A percentile compares a stretch with the other conserved stretches of the same genome.
Evolutionary conservation across 1,140 invertebrate species (phyloP).

Genomic region (Nixonia krombeini): DNA sequence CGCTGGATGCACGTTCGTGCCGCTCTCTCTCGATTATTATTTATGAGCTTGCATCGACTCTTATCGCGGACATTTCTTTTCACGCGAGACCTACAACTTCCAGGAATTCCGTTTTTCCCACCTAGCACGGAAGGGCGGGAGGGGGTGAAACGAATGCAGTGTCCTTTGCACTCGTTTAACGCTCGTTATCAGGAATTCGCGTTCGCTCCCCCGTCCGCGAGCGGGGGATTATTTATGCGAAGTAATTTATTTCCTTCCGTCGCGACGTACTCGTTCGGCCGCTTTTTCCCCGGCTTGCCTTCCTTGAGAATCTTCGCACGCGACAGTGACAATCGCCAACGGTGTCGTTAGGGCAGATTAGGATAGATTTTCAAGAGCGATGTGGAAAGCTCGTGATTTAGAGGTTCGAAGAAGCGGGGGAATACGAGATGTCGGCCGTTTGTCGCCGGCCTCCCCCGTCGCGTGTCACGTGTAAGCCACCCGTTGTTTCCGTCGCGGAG

Average conservation of each 20-base stretch:
- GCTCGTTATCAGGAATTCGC: too few relatives aligned
- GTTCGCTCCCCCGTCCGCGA: too few relatives aligned
- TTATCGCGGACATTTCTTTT: too few relatives aligned
- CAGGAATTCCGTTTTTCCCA: too few relatives aligned
- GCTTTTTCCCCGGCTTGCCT: background rate
- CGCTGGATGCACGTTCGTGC: too few relatives aligned
- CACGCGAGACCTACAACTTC: too few relatives aligned
- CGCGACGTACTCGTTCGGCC: background rate
- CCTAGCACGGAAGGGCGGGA: too few relatives aligned
- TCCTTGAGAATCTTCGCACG: slow-evolving; percentile 7
- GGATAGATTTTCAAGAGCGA: slow-evolving; percentile 13
- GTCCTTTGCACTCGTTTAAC: too few relatives aligned
- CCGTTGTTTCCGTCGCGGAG: slow-evolving; percentile 3
- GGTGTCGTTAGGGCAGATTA: slow-evolving; percentile 10
- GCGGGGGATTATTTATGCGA: too few relatives aligned
- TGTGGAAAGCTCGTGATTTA: slow-evolving; percentile 12
- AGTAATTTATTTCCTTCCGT: background rate
- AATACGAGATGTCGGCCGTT: slow-evolving; percentile 8
- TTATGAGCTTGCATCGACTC: too few relatives aligned
- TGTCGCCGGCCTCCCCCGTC: background rate
- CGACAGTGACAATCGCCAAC: slow-evolving; percentile 5
- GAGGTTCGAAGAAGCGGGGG: slow-evolving; percentile 2
- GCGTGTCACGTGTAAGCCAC: slow-evolving; percentile 9
- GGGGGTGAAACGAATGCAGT: too few relatives aligned
- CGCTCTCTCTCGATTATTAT: too few relatives aligned